Percentiles rank a stretch among this genome's conserved stretches.
Conservation (phyloP, 2,797 vertebrate species). For the Malurus splendens region DNA sequence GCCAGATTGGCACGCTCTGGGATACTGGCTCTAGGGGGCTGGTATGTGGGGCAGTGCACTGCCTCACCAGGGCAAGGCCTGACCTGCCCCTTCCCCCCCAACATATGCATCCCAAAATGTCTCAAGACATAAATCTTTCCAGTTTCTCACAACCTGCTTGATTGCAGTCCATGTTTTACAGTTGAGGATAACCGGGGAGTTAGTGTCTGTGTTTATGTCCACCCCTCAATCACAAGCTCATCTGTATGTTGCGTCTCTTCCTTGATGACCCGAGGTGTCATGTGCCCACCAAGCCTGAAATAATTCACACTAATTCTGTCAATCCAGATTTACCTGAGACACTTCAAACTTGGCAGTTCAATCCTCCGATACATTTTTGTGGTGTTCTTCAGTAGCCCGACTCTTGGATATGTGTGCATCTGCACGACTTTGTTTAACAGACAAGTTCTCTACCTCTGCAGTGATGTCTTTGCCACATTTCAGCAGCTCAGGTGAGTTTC, state of each 20-base stretch:
- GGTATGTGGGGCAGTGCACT: not conserved
- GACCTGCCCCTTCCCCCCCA: too few species aligned
- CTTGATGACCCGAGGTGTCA: not conserved
- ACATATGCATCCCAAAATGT: too few species aligned
- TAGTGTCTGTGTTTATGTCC: not conserved
- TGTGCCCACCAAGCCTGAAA: not conserved
- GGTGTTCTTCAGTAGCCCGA: not conserved
- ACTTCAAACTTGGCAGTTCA: not conserved
- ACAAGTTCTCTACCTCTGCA: not conserved
- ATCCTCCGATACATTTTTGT: not conserved
- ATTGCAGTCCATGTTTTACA: not conserved
- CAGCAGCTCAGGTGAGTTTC: not conserved
- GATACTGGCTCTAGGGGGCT: not conserved
- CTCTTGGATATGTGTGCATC: not conserved
- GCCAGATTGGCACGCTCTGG: not conserved
- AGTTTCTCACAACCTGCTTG: not conserved
- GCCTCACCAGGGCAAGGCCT: too few species aligned
- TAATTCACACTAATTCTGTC: not conserved
- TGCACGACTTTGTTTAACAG: not conserved
- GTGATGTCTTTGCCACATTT: not conserved
- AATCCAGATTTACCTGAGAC: not conserved
- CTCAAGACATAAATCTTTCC: not conserved
- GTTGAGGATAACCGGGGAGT: not conserved
- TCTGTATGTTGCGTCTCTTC: not conserved
- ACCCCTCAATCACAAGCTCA: not conserved